Evolutionary conservation across 2,113 vertebrate genomes (phyloP).

Genomic region (Phainopepla nitens): DNA sequence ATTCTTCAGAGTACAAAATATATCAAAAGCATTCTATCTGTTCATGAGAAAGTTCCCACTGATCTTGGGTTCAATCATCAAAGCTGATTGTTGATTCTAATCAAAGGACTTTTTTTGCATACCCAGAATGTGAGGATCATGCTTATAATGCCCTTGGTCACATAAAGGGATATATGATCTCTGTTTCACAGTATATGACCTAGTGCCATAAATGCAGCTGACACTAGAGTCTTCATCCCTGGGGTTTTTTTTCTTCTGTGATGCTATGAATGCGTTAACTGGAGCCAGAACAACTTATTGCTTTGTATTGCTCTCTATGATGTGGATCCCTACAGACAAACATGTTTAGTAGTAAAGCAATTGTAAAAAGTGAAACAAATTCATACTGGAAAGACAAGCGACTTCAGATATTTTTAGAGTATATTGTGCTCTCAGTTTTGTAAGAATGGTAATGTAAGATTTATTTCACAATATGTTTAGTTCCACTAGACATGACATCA

Average conservation of each 20-base stretch:
- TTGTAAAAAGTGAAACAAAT: background rate
- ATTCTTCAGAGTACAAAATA: background rate
- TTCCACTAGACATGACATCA: background rate
- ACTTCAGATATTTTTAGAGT: background rate
- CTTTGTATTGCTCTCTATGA: background rate
- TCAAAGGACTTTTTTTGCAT: background rate
- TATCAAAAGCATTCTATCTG: background rate
- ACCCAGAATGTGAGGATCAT: background rate
- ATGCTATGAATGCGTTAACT: background rate
- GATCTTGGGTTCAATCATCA: background rate
- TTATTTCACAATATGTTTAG: background rate
- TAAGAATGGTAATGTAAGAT: background rate
- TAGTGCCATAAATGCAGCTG: background rate
- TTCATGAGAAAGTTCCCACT: background rate
- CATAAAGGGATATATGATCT: background rate
- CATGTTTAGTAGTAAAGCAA: background rate
- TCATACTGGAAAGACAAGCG: background rate
- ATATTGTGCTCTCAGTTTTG: background rate
- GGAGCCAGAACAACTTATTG: background rate
- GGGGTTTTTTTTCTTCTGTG: background rate
- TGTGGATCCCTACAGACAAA: background rate
- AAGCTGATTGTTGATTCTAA: background rate
- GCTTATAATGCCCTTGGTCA: fast-evolving
- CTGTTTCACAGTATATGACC: background rate
- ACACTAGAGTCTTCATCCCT: background rate